These are phyloP conservation scores for Drosophila chauvacae DNA, from an alignment of 1,140 invertebrate species.

Conservation along the genomic window DNA sequence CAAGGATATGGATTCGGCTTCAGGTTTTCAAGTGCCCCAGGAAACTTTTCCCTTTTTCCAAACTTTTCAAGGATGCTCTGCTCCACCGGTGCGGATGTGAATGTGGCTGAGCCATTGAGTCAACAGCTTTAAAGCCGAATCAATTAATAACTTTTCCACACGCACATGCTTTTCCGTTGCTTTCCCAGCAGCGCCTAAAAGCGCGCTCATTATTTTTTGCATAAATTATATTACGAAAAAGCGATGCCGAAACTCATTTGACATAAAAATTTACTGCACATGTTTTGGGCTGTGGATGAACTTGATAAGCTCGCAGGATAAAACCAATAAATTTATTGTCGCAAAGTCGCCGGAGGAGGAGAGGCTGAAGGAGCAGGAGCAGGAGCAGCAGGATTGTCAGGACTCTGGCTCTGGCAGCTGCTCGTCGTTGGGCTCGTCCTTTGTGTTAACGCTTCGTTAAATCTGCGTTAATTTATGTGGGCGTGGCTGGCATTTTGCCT, in stretches of 20 bases:
- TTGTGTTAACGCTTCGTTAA: constrained; percentile 73
- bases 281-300: constrained; percentile 46
- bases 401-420: constrained; percentile 19
- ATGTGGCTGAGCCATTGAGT: constrained; percentile 27
- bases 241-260: constrained; percentile 49
- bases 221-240: constrained; percentile 58
- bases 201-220: constrained; percentile 59
- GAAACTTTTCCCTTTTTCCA: constrained; percentile 50
- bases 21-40: constrained; percentile 43
- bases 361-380: background rate
- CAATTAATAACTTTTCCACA: constrained; percentile 65
- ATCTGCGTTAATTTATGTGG: constrained; percentile 76
- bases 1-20: constrained; percentile 3
- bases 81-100: constrained; percentile 9
- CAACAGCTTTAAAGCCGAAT: constrained; percentile 65
- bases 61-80: constrained; percentile 57
- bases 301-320: constrained; percentile 71
- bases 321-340: constrained; percentile 82
- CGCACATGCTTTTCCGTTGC: constrained; percentile 11
- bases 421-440: constrained; percentile 21
- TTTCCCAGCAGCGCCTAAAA: constrained; percentile 50
- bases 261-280: constrained; percentile 58
- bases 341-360: constrained; percentile 19
- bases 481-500: constrained; percentile 47
- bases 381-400: background rate